These are phyloP conservation scores for Phlogophora meticulosa DNA, from an alignment of 2,888 invertebrate genomes.

Conservation along the genomic window DNA sequence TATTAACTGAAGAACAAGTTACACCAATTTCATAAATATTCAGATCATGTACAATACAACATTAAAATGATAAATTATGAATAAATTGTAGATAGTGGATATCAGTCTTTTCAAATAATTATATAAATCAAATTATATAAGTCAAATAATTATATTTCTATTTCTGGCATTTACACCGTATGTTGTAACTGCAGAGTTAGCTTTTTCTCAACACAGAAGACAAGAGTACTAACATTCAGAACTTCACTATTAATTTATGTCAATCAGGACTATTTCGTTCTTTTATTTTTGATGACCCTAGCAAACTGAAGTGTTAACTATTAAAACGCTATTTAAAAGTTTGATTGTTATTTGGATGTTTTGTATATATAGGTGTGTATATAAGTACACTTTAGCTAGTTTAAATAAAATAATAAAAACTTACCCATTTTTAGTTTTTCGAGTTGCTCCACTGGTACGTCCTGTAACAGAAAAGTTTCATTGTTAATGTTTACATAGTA, in stretches of 20 bases:
- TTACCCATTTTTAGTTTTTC: slow-evolving; percentile 86
- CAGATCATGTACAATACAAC: neutral
- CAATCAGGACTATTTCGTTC: no score
- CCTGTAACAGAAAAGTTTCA: slow-evolving; percentile 78
- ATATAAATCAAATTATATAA: neutral
- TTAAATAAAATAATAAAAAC: slow-evolving; percentile 47
- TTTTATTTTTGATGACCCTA: no score
- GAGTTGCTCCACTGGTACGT: slow-evolving; percentile 85
- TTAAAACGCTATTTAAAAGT: no score
- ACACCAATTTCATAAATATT: slow-evolving; percentile 32
- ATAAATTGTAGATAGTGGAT: slow-evolving; percentile 13
- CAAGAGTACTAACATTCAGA: no score
- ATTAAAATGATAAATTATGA: slow-evolving; percentile 18
- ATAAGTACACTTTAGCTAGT: neutral
- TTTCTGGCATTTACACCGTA: no score
- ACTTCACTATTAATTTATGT: no score
- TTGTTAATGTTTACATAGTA: slow-evolving; percentile 12
- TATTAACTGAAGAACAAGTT: slow-evolving; percentile 19
- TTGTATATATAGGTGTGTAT: no score
- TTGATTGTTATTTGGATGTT: no score
- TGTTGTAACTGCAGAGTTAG: no score
- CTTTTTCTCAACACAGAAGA: no score
- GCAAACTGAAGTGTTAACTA: no score
- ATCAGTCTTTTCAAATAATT: slow-evolving; percentile 14
- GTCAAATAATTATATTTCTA: no score